phyloP scores from a whole-genome alignment of 2,888 invertebrate species.

The Harpalus rufipes region DNA sequence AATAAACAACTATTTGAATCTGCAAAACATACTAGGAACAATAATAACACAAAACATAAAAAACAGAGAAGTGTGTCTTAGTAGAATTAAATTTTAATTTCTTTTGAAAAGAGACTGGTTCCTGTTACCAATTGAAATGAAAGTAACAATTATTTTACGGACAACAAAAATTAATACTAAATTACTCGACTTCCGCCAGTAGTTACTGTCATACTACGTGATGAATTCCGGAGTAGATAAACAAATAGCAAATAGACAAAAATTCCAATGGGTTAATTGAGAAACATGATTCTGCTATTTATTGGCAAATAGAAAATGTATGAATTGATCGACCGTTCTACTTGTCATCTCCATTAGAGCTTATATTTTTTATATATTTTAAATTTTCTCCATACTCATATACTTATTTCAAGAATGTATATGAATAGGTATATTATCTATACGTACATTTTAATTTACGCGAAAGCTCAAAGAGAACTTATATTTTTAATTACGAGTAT shows the following conservation, averaged over 20 bases:
- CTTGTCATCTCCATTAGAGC: too few species aligned
- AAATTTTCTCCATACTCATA: too few species aligned
- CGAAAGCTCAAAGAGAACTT: background rate
- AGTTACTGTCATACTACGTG: conserved; percentile 14
- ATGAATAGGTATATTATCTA: background rate
- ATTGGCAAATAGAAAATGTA: background rate
- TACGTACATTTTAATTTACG: background rate
- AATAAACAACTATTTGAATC: too few species aligned
- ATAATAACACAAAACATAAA: too few species aligned
- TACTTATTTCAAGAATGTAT: too few species aligned
- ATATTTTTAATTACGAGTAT: background rate
- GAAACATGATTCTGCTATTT: conserved; percentile 21
- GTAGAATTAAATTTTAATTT: conserved; percentile 6
- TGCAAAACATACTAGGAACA: too few species aligned
- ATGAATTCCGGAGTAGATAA: conserved; percentile 42
- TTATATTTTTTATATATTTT: too few species aligned
- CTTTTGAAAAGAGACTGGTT: conserved; percentile 32
- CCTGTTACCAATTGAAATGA: conserved; percentile 40
- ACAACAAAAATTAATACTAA: conserved; percentile 42
- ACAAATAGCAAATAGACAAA: background rate
- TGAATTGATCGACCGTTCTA: background rate
- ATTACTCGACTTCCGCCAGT: conserved; percentile 36
- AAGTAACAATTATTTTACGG: conserved; percentile 41
- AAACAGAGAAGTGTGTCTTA: background rate
- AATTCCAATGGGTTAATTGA: conserved; percentile 9